Evolutionary conservation across 2,888 invertebrate species (phyloP).

Genomic region (Pardosa pseudoannulata): DNA sequence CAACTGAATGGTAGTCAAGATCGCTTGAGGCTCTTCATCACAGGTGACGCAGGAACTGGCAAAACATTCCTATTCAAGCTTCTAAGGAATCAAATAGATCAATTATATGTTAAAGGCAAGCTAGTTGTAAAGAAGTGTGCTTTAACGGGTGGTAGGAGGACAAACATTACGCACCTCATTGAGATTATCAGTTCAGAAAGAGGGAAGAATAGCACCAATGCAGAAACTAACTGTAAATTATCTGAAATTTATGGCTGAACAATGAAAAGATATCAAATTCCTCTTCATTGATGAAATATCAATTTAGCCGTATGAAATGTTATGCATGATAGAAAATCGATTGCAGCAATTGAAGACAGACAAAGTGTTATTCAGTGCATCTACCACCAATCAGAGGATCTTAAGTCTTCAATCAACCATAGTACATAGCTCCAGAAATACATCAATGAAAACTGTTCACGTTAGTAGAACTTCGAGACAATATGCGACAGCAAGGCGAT

Average conservation of each 20-base stretch:
- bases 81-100: conserved; percentile 13
- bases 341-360: not conserved
- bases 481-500: conserved; percentile 31
- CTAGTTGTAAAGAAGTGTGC: conserved; percentile 4
- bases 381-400: not conserved
- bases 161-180: conserved; percentile 18
- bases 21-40: conserved; percentile 20
- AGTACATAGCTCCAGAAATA: not conserved
- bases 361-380: not conserved
- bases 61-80: conserved; percentile 25
- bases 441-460: not conserved
- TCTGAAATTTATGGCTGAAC: not conserved
- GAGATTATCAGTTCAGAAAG: not conserved
- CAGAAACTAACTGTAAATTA: not conserved
- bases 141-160: conserved; percentile 22
- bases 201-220: not conserved
- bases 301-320: not conserved
- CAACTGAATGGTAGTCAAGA: conserved; percentile 18
- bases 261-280: not conserved
- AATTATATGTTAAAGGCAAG: conserved; percentile 19
- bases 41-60: conserved; percentile 24
- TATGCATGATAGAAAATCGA: not conserved
- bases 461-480: conserved; percentile 22
- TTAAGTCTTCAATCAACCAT: conserved; percentile 36
- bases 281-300: not conserved